A percentile compares a stretch with the other conserved stretches of the same genome.
phyloP scores from a whole-genome alignment of 2,113 vertebrate genomes.

The Myiagra hebetior region DNA sequence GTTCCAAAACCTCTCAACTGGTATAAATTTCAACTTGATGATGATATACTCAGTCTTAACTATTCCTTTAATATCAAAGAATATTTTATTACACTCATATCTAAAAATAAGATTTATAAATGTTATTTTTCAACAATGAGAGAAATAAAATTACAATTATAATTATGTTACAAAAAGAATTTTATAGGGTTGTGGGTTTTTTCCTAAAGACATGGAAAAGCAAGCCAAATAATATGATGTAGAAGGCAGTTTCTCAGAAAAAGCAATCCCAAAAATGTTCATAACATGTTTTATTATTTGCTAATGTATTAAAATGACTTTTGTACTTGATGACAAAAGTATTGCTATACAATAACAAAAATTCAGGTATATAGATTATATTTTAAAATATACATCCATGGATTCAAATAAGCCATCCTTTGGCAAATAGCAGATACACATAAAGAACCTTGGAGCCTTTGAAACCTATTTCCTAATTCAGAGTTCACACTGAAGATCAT shows the following conservation, averaged over 20 bases:
- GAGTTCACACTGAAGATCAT: background rate
- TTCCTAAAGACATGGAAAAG: background rate
- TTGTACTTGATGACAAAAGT: background rate
- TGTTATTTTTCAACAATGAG: background rate
- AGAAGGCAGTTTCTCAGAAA: background rate
- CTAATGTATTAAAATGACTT: background rate
- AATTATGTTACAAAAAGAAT: background rate
- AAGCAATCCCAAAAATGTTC: background rate
- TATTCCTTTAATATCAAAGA: background rate
- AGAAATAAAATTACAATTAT: background rate
- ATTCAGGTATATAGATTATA: background rate
- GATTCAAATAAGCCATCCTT: background rate
- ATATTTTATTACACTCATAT: background rate
- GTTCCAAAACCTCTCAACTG: background rate
- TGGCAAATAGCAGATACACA: background rate
- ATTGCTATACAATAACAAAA: background rate
- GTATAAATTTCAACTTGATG: background rate
- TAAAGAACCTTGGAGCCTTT: background rate
- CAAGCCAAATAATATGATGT: background rate
- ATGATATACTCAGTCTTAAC: background rate
- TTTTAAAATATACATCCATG: background rate
- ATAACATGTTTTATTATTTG: background rate
- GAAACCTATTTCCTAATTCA: background rate
- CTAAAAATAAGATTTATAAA: background rate
- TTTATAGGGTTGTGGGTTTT: background rate